Conservation (phyloP, 2,113 vertebrate species). For the Eurystomus gularis region DNA sequence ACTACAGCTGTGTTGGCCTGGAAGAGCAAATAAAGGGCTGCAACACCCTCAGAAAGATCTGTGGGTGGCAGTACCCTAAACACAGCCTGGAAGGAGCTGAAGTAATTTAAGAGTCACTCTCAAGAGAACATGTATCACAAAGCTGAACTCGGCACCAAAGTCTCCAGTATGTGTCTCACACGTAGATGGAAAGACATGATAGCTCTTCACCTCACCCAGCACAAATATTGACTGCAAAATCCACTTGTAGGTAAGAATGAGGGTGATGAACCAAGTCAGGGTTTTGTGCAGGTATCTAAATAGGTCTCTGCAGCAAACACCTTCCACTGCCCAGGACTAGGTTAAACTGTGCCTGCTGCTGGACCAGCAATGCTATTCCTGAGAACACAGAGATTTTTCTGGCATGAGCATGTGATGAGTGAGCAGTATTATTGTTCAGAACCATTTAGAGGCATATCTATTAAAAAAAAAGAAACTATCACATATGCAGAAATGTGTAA, state of each 20-base stretch:
- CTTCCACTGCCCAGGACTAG: neutral
- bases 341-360: neutral
- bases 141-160: neutral
- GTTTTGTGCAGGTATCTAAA: neutral
- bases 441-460: neutral
- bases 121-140: neutral
- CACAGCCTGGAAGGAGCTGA: neutral
- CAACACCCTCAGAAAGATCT: neutral
- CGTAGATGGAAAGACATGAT: accelerated
- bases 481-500: neutral
- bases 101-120: neutral
- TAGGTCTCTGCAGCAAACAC: neutral
- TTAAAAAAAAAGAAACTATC: too few species aligned
- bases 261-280: neutral
- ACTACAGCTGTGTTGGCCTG: neutral
- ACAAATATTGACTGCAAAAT: neutral
- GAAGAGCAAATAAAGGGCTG: neutral
- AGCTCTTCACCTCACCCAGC: neutral
- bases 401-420: neutral
- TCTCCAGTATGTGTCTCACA: accelerated
- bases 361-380: neutral
- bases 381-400: neutral
- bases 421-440: neutral
- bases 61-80: neutral
- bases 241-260: neutral